phyloP scores from a whole-genome alignment of 2,888 invertebrate genomes.

The Leucophenga maculata region DNA sequence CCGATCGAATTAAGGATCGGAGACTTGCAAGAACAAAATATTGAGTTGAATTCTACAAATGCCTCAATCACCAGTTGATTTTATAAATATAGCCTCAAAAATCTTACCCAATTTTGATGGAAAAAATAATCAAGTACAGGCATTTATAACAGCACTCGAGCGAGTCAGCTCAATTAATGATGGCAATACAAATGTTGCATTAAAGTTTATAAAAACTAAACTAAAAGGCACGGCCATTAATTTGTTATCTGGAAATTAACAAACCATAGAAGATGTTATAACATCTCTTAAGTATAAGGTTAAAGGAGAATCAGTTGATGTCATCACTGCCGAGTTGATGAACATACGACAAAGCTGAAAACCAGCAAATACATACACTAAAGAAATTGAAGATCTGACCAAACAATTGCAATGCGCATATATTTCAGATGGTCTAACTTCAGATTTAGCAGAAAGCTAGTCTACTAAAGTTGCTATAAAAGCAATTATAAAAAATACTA shows the following conservation, averaged over 20 bases:
- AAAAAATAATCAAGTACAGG: neutral
- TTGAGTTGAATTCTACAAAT: neutral
- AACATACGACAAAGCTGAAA: neutral
- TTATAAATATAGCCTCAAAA: neutral
- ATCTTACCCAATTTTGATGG: neutral
- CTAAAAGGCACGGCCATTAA: constrained; percentile 17
- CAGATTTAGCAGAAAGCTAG: neutral
- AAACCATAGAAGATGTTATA: neutral
- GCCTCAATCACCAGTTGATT: neutral
- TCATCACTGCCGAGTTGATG: neutral
- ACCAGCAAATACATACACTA: neutral
- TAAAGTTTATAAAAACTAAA: neutral
- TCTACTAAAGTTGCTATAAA: neutral
- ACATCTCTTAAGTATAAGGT: neutral
- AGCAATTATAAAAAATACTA: neutral
- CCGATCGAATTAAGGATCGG: too few species aligned
- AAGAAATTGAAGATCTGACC: neutral
- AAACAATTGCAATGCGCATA: neutral
- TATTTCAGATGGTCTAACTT: neutral
- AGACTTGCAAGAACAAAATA: too few species aligned
- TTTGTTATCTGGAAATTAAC: neutral
- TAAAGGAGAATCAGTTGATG: neutral
- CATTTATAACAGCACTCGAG: neutral
- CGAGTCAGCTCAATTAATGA: neutral
- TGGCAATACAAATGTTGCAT: neutral